These are phyloP conservation scores for Venustoraphidia nigricollis DNA, from an alignment of 2,888 invertebrate species.

Conservation along the genomic window DNA sequence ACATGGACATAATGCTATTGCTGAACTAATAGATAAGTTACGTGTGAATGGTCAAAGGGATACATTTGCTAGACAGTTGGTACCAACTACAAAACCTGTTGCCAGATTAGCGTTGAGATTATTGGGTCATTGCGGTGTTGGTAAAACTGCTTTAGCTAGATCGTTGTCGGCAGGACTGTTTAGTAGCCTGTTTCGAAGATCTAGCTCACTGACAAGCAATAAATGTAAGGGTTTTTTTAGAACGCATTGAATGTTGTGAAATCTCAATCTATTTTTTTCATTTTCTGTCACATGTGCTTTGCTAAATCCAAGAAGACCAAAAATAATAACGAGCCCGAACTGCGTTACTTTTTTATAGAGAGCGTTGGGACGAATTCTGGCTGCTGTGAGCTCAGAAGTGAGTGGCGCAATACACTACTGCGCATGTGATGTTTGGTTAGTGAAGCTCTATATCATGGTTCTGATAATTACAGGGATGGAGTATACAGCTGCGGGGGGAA, in stretches of 20 bases:
- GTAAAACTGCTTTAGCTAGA: slow-evolving; percentile 53
- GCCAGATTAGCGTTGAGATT: slow-evolving; percentile 50
- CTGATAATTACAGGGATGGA: too few relatives aligned
- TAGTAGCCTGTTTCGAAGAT: slow-evolving; percentile 44
- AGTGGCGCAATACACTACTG: too few relatives aligned
- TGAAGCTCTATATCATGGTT: too few relatives aligned
- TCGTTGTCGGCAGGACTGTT: slow-evolving; percentile 51
- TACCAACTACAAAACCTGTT: slow-evolving; percentile 37
- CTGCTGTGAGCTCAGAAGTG: too few relatives aligned
- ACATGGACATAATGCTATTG: slow-evolving; percentile 52
- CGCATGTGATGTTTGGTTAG: too few relatives aligned
- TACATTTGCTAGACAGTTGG: slow-evolving; percentile 37
- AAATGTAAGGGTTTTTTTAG: slow-evolving; percentile 21
- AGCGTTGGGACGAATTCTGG: too few relatives aligned
- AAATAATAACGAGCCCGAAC: too few relatives aligned
- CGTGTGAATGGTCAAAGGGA: slow-evolving; percentile 35
- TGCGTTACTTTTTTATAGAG: too few relatives aligned
- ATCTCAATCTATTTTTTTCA: too few relatives aligned
- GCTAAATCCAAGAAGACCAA: too few relatives aligned
- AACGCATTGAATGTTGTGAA: background rate
- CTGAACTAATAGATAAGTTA: slow-evolving; percentile 46
- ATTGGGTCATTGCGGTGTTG: slow-evolving; percentile 54
- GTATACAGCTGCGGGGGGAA: too few relatives aligned
- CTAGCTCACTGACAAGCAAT: slow-evolving; percentile 31
- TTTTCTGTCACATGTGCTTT: too few relatives aligned